Percentiles rank a stretch among this genome's conserved stretches.
Conservation (phyloP, 2,113 vertebrate species). For the Cyphomyrus plagiostoma region DNA sequence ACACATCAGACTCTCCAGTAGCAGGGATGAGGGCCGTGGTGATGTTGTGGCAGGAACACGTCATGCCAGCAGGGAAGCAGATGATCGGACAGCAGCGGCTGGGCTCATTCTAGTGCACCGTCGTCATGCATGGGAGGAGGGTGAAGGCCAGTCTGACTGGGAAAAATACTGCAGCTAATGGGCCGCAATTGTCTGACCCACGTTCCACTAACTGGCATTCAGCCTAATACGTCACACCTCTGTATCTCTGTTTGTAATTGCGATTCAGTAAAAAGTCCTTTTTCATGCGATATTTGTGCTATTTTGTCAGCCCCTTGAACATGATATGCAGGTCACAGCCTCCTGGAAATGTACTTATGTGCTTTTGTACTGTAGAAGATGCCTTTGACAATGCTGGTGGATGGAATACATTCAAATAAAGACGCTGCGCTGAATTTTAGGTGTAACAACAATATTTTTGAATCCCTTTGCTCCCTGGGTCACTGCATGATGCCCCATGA, state of each 20-base stretch:
- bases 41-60: not conserved
- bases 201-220: not conserved
- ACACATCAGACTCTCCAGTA: not conserved
- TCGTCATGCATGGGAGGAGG: not conserved
- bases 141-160: not conserved
- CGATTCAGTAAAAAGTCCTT: not conserved
- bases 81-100: not conserved
- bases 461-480: not conserved
- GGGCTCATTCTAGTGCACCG: not conserved
- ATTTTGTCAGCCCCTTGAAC: not conserved
- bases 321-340: not conserved
- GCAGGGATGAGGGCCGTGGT: not conserved
- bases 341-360: not conserved
- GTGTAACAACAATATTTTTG: not conserved
- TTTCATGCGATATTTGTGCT: not conserved
- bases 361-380: not conserved
- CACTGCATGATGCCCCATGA: not conserved
- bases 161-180: not conserved
- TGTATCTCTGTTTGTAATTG: not conserved
- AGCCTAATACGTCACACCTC: not conserved
- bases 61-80: not conserved
- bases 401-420: not conserved
- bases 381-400: not conserved
- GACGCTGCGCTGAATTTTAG: not conserved
- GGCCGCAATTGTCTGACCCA: not conserved